These are phyloP conservation scores for Phaedon cochleariae DNA, from an alignment of 2,888 invertebrate species.

Conservation along the genomic window DNA sequence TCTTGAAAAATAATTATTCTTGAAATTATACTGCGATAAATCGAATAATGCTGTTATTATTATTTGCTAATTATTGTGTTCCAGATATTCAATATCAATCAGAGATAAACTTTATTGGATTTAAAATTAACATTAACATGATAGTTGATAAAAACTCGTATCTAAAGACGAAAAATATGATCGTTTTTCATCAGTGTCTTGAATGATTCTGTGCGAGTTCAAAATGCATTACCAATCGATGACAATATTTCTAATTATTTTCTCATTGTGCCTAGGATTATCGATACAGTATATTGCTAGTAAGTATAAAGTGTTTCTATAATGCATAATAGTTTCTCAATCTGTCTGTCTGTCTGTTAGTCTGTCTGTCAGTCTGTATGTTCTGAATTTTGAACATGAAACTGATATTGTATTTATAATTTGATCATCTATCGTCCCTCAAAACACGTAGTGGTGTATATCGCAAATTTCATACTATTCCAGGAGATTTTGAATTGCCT, in stretches of 20 bases:
- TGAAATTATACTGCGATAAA: not conserved
- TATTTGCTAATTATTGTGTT: not conserved
- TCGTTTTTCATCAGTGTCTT: not conserved
- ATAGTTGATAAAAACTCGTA: not conserved
- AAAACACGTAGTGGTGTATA: too few species aligned
- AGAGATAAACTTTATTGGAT: slow-evolving; percentile 7
- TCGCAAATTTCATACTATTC: too few species aligned
- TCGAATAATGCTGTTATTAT: slow-evolving; percentile 1
- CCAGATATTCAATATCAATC: slow-evolving; percentile 13
- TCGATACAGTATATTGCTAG: slow-evolving; percentile 5
- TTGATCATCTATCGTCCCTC: too few species aligned
- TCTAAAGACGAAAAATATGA: not conserved
- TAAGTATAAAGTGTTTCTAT: too few species aligned
- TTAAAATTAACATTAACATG: not conserved
- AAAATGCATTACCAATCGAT: not conserved
- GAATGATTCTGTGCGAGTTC: not conserved
- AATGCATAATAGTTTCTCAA: too few species aligned
- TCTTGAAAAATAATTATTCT: too few species aligned
- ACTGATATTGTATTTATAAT: too few species aligned
- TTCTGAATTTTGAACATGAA: too few species aligned
- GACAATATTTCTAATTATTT: not conserved
- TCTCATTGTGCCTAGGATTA: not conserved
- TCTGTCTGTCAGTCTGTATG: too few species aligned
- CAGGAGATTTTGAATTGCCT: too few species aligned
- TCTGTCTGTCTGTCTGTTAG: too few species aligned